A percentile compares a stretch with the other conserved stretches of the same genome.
phyloP scores from a whole-genome alignment of 2,888 invertebrate genomes.

The Lochmaea capreae region DNA sequence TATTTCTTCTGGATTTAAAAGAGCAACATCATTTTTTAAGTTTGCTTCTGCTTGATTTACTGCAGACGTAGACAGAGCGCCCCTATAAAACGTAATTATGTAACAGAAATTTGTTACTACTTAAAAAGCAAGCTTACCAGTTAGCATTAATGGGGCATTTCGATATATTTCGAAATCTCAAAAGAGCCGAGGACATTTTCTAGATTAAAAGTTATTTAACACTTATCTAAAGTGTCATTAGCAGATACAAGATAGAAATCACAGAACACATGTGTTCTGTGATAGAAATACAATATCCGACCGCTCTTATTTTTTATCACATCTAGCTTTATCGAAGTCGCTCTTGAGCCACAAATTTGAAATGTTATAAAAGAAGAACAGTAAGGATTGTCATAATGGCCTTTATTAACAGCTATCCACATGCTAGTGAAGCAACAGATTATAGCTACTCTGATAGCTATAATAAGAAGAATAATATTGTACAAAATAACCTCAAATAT shows the following conservation, averaged over 20 bases:
- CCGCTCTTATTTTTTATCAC: not conserved
- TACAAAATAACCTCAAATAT: not conserved
- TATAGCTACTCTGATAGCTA: too few relatives aligned
- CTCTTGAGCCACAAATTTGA: not conserved
- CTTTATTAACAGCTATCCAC: too few relatives aligned
- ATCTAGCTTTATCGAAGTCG: not conserved
- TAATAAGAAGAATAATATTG: too few relatives aligned
- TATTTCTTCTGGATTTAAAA: conserved; percentile 68
- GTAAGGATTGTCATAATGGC: not conserved
- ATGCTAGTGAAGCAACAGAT: too few relatives aligned
- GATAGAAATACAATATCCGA: not conserved
- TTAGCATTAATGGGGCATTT: conserved; percentile 30
- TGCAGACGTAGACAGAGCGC: conserved; percentile 54
- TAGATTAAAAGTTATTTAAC: conserved; percentile 10
- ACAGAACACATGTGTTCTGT: too few relatives aligned
- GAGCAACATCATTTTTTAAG: conserved; percentile 66
- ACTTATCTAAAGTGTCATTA: not conserved
- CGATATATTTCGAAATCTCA: conserved; percentile 30
- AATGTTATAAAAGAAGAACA: not conserved
- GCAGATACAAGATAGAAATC: too few relatives aligned
- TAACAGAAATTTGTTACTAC: not conserved
- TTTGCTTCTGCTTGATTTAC: conserved; percentile 57
- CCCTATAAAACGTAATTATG: conserved; percentile 45
- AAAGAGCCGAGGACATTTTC: conserved; percentile 35
- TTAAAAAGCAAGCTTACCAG: conserved; percentile 25